Evolutionary conservation across 2,888 invertebrate species (phyloP).

Genomic region (Cerastis leucographa): DNA sequence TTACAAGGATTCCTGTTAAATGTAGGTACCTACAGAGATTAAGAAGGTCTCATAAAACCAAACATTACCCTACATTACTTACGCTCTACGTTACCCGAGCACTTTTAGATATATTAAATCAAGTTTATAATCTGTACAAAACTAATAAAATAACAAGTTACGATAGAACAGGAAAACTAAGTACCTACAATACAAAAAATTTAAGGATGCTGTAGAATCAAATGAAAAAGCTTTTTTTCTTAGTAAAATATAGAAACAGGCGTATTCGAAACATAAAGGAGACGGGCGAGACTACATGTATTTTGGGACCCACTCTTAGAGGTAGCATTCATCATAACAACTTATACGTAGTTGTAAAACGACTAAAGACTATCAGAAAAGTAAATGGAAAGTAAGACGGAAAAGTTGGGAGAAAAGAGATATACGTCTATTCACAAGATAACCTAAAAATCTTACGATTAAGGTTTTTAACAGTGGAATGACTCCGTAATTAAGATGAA

Average conservation of each 20-base stretch:
- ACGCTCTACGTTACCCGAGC: background rate
- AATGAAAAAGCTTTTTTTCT: background rate
- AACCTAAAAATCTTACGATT: no score
- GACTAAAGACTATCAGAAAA: no score
- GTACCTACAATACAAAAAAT: background rate
- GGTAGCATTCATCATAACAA: no score
- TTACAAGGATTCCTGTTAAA: conserved; percentile 6
- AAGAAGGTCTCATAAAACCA: conserved; percentile 21
- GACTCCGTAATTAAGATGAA: no score
- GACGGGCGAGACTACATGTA: no score
- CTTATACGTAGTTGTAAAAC: no score
- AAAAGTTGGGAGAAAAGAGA: no score
- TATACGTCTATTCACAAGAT: no score
- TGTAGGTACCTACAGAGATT: conserved; percentile 14
- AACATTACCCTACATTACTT: background rate
- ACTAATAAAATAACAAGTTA: background rate
- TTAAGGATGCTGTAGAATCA: background rate
- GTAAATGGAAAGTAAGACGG: no score
- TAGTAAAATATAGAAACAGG: background rate
- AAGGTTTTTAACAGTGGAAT: no score
- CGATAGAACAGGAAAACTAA: background rate
- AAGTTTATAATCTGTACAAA: background rate
- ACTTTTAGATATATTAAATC: background rate
- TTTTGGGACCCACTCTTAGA: no score
- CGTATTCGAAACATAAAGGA: background rate